Base-by-base conservation (phyloP, 2,113 vertebrate genomes). In the Varanus komodoensis region DNA sequence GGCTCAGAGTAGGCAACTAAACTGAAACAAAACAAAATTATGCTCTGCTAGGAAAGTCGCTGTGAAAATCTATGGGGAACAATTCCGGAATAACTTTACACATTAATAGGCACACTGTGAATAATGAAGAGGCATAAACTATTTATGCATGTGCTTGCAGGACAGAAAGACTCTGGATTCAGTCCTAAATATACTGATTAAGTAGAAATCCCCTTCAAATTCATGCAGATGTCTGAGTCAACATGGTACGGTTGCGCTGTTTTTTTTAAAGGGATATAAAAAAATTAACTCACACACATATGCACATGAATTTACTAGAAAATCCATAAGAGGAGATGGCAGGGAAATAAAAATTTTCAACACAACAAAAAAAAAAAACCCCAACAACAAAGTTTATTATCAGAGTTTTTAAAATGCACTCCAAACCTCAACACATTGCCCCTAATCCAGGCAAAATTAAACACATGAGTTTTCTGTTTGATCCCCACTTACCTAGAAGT, bases 71-170 rank as follows among this genome's bases (percentile, higher is more conserved):
- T 79, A 48, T 48, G 15, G 57, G 67, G 74, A 4, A 79, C 9
- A 32, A 61, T 78, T 23, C 25, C 32, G 15, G 44, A 87, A 79
- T 87, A 87, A 68, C 38, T 50, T 67, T 48, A 79, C 34, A 79
- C 54, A 50, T 79, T 79, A 79, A 87, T 50, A 87, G 86, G 14
- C 38, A 67, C 7, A 64, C 6, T 67, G 57, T 48, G 57, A 38
- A 79, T 67, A 87, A 87, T 79, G 74, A 67, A 87, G 79, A 25
- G 64, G 14, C 34, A 78, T 19, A 61, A 87, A 48, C 25, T 75
- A 38, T 87, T 77, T 87, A 44, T 38, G 34, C 73, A 61, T 11
- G 12, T 19, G 25, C n/a, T 29, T 87, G 27, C 57, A 77, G n/a
- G 52, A 67, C 27, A 79, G 71, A 77, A 15, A 75, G 9, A 74